phyloP scores from a whole-genome alignment of 2,888 invertebrate genomes.

The Callimorpha dominula region DNA sequence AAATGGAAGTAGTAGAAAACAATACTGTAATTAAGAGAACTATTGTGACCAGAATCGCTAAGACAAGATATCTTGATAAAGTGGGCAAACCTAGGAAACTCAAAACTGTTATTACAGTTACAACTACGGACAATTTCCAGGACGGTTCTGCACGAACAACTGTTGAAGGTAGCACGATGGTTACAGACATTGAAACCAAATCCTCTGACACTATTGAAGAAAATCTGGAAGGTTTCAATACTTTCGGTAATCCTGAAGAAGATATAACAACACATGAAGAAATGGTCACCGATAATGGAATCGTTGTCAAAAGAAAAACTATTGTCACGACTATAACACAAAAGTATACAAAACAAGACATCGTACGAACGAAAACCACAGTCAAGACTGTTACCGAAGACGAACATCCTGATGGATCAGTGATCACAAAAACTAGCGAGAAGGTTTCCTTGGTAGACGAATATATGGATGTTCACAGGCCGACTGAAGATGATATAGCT shows the following conservation, averaged over 20 bases:
- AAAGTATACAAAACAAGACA: slow-evolving; percentile 56
- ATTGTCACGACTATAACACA: slow-evolving; percentile 67
- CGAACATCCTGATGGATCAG: slow-evolving; percentile 75
- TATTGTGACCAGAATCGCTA: slow-evolving; percentile 65
- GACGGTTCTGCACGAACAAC: slow-evolving; percentile 62
- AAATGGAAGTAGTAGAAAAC: slow-evolving; percentile 60
- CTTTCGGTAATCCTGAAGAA: slow-evolving; percentile 60
- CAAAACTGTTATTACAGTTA: slow-evolving; percentile 69
- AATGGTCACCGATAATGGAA: slow-evolving; percentile 62
- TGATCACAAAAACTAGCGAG: slow-evolving; percentile 74
- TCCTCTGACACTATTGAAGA: slow-evolving; percentile 48
- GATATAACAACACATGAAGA: slow-evolving; percentile 59
- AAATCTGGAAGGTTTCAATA: slow-evolving; percentile 59
- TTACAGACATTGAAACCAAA: slow-evolving; percentile 63
- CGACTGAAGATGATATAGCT: slow-evolving; percentile 24
- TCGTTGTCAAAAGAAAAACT: slow-evolving; percentile 66
- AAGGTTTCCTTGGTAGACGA: slow-evolving; percentile 72
- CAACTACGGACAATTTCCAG: slow-evolving; percentile 75
- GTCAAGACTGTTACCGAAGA: slow-evolving; percentile 73
- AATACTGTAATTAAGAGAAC: slow-evolving; percentile 62
- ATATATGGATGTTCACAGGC: slow-evolving; percentile 38
- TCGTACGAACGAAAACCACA: slow-evolving; percentile 71
- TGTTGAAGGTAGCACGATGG: slow-evolving; percentile 64
- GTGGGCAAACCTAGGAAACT: slow-evolving; percentile 61
- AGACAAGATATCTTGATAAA: slow-evolving; percentile 65